Evolutionary conservation across 2,113 vertebrate species (phyloP), one percentile per base, ranked within the genome.

Genomic region (Platycercus adscitus): DNA sequence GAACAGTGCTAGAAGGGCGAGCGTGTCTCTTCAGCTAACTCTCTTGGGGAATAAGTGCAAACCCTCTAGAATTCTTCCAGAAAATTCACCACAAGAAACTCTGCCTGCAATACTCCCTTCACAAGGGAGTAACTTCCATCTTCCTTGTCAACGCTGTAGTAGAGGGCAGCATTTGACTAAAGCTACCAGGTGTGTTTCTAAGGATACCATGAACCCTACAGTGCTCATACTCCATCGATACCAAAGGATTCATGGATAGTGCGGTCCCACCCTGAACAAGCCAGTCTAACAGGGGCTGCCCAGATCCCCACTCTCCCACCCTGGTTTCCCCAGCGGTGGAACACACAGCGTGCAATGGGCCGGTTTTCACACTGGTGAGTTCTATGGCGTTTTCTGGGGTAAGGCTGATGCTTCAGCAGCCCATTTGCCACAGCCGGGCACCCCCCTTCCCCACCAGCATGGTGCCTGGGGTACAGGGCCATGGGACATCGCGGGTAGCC

Each of bases 301-400:
- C 9, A 13, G 7, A 4, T 61, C 35, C n/a, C 25, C 26, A 3
- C 20, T 47, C 26, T 49, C 44, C 26, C 26, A 18, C 20, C 2
- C 29, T 2, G 2, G 4, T 29, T 44, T 11, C 61, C 49, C 2
- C 43, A 9, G 31, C 5, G 10, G 17, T 23, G 23, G 26, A 55
- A 50, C 9, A 19, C 37, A 9, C 16, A 8, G 25, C 0, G 0
- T 7, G 19, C 8, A 0, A 52, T 1, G 13, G 35, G 14, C 10
- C 2, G 4, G 2, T 20, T 60, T 26, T 23, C 49, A 50, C 29
- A 37, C 81, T 3, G 26, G 31, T 6, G 12, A 29, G 17, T 7
- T 49, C 13, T 23, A 21, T 13, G 31, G 19, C 19, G 31, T 9
- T 18, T 18, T 47, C 16, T 1, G 2, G 21, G 7, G 35, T 25